Base-by-base conservation (phyloP, 1,140 invertebrate species). In the Drosophila parvula region DNA sequence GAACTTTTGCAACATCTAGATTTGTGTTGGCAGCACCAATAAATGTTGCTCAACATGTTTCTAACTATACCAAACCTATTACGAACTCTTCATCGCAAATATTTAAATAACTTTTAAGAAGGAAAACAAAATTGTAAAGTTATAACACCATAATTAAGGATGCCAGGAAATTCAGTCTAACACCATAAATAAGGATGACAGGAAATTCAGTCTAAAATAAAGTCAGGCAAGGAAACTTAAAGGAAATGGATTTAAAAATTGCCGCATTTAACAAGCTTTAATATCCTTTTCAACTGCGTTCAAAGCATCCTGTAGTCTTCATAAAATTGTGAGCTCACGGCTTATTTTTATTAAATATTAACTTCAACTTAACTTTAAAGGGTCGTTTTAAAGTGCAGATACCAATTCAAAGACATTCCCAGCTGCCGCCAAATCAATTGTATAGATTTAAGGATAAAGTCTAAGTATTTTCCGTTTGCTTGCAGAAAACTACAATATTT, bases 361-460 rank as follows among this genome's bases (percentile, higher is more conserved):
- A 8, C 34, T 22, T 14, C 6, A 53, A 14, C 34, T 18, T 53
- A 3, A 18, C 30, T 53, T 53, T 53, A 18, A 53, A 34, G n/a
- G n/a, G 16, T 34, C 16, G 3, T 16, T 10, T 11, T 5, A 36
- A 5, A 2, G 11, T 18, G 9, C 48, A 22, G 22, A 1, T 22
- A 22, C 22, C 22, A 22, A 22, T 22, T 22, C 22, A 22, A 22
- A 22, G 22, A 3, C 22, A 22, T 22, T 22, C 22, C 45, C 45
- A 45, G 8, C 62, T 68, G 32, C 27, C 51, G 36, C 34, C 50
- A 41, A 30, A 71, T 58, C 65, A 41, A 56, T 48, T 47, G 43
- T 16, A 11, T 41, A 69, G 50, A 48, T 41, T 69, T 69, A 69
- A 69, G 50, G 43, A 58, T 50, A 36, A 48, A 50, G 18, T 70